Percentiles rank a stretch among this genome's conserved stretches.
These are phyloP conservation scores for Palythoa caribaeorum DNA, from an alignment of 92 coral and sea anemone species.

Conservation along the genomic window DNA sequence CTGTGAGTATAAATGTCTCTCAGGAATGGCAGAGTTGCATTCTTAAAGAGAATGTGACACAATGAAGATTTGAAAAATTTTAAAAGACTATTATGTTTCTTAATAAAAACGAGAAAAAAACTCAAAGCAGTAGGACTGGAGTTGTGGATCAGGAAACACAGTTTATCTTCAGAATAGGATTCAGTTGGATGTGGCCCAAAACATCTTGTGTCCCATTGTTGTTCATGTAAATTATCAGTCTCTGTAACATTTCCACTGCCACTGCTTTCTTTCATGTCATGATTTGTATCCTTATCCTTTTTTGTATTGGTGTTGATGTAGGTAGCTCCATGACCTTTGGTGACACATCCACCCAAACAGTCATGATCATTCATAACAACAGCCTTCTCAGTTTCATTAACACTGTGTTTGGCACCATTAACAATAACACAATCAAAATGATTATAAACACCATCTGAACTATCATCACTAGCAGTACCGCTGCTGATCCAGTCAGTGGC, in stretches of 20 bases:
- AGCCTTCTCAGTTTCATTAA: constrained; percentile 1
- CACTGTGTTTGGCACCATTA: not conserved
- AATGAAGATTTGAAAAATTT: not conserved
- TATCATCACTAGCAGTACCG: too few species aligned
- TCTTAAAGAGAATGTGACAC: constrained; percentile 7
- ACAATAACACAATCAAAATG: not conserved
- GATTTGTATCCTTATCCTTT: not conserved
- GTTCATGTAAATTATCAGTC: not conserved
- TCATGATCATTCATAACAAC: not conserved
- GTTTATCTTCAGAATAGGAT: constrained; percentile 23
- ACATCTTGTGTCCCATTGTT: constrained; percentile 1
- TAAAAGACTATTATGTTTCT: not conserved
- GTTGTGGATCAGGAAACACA: constrained; percentile 41
- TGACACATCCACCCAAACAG: not conserved
- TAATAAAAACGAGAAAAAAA: constrained; percentile 35
- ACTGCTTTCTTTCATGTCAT: not conserved
- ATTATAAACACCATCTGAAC: not conserved
- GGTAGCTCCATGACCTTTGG: not conserved
- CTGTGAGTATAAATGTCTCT: constrained; percentile 19
- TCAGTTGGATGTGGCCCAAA: not conserved
- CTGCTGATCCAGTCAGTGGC: too few species aligned
- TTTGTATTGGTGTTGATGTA: not conserved
- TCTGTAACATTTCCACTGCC: not conserved
- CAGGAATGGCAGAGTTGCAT: constrained; percentile 3
- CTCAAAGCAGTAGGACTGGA: constrained; percentile 25